Evolutionary conservation across 1,140 invertebrate species (phyloP), one percentile per base, ranked within the genome.

Genomic region (Drosophila chauvacae): DNA sequence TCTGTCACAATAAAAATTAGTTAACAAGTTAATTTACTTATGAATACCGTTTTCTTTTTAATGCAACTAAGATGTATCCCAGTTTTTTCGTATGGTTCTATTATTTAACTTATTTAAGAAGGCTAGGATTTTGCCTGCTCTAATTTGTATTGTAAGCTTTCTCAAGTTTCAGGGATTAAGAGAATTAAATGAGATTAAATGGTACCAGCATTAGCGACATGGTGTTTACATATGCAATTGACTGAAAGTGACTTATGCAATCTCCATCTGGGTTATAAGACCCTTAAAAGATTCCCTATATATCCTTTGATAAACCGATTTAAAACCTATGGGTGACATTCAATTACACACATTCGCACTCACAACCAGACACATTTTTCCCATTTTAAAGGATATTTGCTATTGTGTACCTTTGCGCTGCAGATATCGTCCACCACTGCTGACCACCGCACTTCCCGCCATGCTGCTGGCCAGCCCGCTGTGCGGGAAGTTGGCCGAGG

Each of bases 381-480:
- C 26, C 39, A 37, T 7, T 39, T 2, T 26, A 3, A 0, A 39
- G 16, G n/a, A 11, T 30, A 10, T 47, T 10, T 16, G 20, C 26
- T n/a, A 7, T 33, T 37, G 56, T 85, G 37, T 76, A 92, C 91
- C 91, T 92, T 92, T 92, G 45, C 91, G 84, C 75, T 92, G 81
- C 0, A 81, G 62, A 71, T 92, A 92, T 48, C 91, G 81, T 37
- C 91, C 91, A 30, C 91, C 91, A 66, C 91, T 92, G 91, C 91
- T 92, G 61, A 92, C 91, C 26, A 92, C 91, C 60, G 91, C 91
- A 58, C 91, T 92, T 63, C 79, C 76, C 18, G 91, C 91, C 77
- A 92, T 92, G 68, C 81, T 91, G 63, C 59, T 91, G 16, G 84
- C 91, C 61, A 92, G 56, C 7, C 66, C 80, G 73, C 80, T 90